A percentile compares a stretch with the other conserved stretches of the same genome.
Conservation (phyloP, 2,797 vertebrate species). For the Danio jaintianensis region DNA sequence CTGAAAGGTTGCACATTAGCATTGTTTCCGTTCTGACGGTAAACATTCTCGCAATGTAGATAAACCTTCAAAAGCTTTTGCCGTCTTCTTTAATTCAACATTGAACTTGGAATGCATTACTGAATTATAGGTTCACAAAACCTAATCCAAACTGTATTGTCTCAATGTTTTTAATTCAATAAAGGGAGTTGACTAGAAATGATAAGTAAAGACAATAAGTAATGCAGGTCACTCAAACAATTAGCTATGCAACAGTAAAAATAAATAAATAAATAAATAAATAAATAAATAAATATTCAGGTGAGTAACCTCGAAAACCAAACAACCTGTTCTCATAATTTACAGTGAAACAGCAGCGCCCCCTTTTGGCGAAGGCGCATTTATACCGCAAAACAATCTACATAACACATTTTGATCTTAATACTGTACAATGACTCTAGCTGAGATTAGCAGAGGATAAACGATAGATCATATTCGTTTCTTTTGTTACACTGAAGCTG, state of each 20-base stretch:
- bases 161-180: neutral
- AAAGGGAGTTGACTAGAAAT: neutral
- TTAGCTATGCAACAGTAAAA: neutral
- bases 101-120: neutral
- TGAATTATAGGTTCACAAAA: neutral
- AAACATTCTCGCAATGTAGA: neutral
- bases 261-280: neutral
- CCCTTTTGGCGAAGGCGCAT: slow-evolving; percentile 33
- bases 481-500: slow-evolving; percentile 7
- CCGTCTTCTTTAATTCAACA: neutral
- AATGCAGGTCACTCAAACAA: neutral
- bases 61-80: too few relatives aligned
- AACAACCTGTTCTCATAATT: neutral
- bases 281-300: neutral
- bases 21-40: neutral
- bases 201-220: neutral
- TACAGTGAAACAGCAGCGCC: slow-evolving; percentile 45
- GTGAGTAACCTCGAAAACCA: neutral
- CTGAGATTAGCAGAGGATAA: slow-evolving; percentile 5
- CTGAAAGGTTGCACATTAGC: neutral
- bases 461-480: neutral
- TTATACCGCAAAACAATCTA: neutral
- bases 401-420: neutral
- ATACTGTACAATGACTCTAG: neutral
- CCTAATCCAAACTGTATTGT: neutral